A percentile compares a stretch with the other conserved stretches of the same genome.
phyloP scores from a whole-genome alignment of 2,888 invertebrate species.

The Stenodema calcarata region DNA sequence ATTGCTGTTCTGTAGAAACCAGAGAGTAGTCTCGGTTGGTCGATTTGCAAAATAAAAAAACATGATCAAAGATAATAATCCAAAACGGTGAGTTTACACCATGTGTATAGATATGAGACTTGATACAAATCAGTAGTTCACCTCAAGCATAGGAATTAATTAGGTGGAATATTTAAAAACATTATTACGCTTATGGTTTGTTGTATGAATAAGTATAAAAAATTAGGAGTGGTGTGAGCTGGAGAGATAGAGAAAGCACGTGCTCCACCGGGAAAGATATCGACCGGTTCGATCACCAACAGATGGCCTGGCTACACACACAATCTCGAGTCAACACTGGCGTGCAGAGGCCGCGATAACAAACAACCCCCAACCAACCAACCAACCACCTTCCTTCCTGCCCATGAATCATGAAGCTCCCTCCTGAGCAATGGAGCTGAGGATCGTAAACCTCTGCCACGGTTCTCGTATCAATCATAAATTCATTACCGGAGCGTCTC shows the following conservation, averaged over 20 bases:
- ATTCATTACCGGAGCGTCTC: conserved; percentile 15
- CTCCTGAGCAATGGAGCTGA: conserved; percentile 3
- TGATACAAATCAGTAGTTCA: no score
- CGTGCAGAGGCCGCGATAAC: conserved; percentile 21
- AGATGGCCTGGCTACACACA: conserved; percentile 20
- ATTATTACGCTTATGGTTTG: neutral
- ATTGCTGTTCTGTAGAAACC: no score
- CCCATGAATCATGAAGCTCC: conserved; percentile 25
- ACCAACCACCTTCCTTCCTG: conserved; percentile 13
- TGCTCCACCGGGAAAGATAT: conserved; percentile 18
- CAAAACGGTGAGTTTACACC: no score
- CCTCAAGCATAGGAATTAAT: no score
- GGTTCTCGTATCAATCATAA: neutral
- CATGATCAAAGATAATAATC: no score
- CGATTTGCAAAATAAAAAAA: no score
- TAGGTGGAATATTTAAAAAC: neutral
- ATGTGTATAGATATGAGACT: no score
- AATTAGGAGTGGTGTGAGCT: neutral
- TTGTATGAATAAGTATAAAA: neutral
- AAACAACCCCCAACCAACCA: conserved; percentile 22
- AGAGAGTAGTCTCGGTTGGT: no score
- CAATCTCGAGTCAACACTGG: conserved; percentile 28
- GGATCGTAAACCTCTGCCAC: conserved; percentile 1
- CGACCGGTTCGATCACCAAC: conserved; percentile 34
- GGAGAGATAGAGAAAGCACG: conserved; percentile 8